Evolutionary conservation across 2,797 vertebrate genomes (phyloP), one percentile per base, ranked within the genome.

Genomic region (Naso thynnoides): DNA sequence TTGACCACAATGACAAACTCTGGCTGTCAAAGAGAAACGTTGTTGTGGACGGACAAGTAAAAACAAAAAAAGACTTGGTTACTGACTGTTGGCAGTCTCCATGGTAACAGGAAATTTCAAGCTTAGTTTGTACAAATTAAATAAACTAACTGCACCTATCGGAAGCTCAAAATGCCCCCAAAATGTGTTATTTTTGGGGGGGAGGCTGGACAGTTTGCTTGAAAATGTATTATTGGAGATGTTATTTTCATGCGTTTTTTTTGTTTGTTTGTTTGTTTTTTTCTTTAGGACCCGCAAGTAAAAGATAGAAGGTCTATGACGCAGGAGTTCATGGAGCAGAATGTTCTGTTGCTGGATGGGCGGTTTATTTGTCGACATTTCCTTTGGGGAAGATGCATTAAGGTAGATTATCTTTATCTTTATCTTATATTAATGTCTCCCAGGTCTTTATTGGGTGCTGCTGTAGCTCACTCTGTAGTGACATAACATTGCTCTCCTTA

Each of bases 351-450:
- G 78, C 92, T 95, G 83, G 95, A 96, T 68, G 96, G 96, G 74
- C 95, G 94, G 64, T 92, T 96, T 26, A 88, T 98, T 38, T 98
- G 97, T 91, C 95, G 95, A 91, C 96, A 97, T 77, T 98, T 97
- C 85, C 88, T 98, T 0, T 89, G 88, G 61, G 96, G 95, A 16
- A 92, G 92, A 63, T 98, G 97, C 91, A 94, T 95, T 81, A 98
- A 97, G 96, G 97, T 64, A 73, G 18, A 84, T 80, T 44, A 3
- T 47, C 0, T 72, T 45, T 19, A 18, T 9, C 1, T 44, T 1
- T 24, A 0, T 56, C 4, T 26, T 14, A 23, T 18, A 26, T 26
- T n/a, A n/a, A n/a, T n/a, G n/a, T n/a, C n/a, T n/a, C n/a, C n/a
- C n/a, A n/a, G n/a, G n/a, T n/a, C 21, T 41, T 64, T 21, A 36